Evolutionary conservation across 1,140 invertebrate genomes (phyloP).

Genomic region (Anastrepha obliqua): DNA sequence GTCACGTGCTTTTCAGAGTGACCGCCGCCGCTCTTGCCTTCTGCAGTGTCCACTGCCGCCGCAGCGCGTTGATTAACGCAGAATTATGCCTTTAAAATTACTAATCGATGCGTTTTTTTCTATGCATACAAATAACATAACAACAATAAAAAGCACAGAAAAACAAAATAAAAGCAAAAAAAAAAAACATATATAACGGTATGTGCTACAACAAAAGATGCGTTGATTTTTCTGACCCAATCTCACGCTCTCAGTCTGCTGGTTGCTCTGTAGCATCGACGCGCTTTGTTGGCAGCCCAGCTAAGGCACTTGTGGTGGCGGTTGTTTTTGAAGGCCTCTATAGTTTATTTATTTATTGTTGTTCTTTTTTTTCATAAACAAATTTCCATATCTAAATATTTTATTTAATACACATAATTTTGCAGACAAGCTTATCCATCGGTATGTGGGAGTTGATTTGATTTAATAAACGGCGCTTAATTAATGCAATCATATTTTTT

Average conservation of each 20-base stretch:
- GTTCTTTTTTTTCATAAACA: background rate
- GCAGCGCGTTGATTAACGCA: conserved; percentile 40
- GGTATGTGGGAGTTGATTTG: conserved; percentile 13
- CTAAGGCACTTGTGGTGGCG: background rate
- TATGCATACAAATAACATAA: too few relatives aligned
- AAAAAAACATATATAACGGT: background rate
- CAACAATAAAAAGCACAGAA: background rate
- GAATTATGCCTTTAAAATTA: conserved; percentile 45
- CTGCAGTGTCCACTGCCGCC: background rate
- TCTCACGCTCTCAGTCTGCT: background rate
- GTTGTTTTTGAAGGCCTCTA: background rate
- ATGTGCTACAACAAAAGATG: background rate
- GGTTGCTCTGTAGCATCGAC: background rate
- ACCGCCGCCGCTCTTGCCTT: background rate
- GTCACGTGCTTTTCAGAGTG: conserved; percentile 14
- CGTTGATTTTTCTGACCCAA: conserved; percentile 23
- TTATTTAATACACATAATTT: background rate
- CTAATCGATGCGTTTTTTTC: conserved; percentile 39
- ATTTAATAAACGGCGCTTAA: conserved; percentile 6
- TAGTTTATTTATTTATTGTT: background rate
- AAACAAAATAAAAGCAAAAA: background rate
- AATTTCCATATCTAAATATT: too few relatives aligned
- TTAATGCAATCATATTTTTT: conserved; percentile 30
- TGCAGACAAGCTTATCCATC: background rate
- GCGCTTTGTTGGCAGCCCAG: background rate